Base-by-base conservation (phyloP, 2,888 invertebrate species). In the Agrotis clavis region DNA sequence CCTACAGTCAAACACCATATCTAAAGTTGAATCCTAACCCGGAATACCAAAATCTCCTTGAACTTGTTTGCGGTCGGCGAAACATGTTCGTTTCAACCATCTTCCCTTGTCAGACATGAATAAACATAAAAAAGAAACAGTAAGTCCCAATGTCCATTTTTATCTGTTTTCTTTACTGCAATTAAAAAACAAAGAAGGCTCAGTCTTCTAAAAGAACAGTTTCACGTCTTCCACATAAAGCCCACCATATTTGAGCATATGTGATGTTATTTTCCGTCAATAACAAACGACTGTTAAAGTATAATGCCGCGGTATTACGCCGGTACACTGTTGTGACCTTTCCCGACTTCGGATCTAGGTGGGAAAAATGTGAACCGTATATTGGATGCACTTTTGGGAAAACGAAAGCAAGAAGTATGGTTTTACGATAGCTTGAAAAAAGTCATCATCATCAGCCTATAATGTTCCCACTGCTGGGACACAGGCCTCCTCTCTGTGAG, bases 231-330 rank as follows among this genome's bases (percentile, higher is more conserved):
- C 1, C 30, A 25, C 50, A 75, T 75, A 47, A 67, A 56, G 51
- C 47, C n/a, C 7, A 0, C 68, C 50, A 41, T 81, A 81, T 77
- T 77, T 78, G 41, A 66, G 18, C 50, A 56, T 63, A 5, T 54
- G 35, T 48, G 47, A 64, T 62, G 45, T 56, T 81, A 6, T 57
- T 62, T 65, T 63, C 62, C 59, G 19, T 59, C 78, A 82, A 66
- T 66, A 77, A 48, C 51, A 61, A 79, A 35, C 35, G 48, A 21
- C 57, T 54, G 50, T 71, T 71, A 62, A 80, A 66, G 53, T 66
- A 56, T 56, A 77, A 63, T 77, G 53, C 57, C 51, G 7, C 65
- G 45, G 57, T 59, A 71, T 77, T 81, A 81, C 81, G 70, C 64
- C 11, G 21, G 50, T 77, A 53, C 62, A 67, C 77, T 35, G 30